Evolutionary conservation across 2,888 invertebrate genomes (phyloP), one percentile per base, ranked within the genome.

Genomic region (Platycheirus rosarum): DNA sequence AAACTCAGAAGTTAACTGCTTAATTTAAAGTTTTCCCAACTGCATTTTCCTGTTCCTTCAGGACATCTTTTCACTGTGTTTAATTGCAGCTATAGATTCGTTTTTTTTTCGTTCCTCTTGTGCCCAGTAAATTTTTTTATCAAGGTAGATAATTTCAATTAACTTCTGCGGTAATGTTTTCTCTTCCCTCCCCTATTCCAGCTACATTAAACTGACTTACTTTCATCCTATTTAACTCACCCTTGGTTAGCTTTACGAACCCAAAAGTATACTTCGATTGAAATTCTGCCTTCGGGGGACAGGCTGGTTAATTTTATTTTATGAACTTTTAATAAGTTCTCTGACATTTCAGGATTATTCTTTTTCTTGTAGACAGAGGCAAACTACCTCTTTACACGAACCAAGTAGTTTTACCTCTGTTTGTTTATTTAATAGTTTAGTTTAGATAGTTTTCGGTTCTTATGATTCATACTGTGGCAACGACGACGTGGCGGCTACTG

Each of bases 271-370:
- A n/a, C 6, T 23, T 23, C 23, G 23, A 4, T 23, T 23, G 6
- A 23, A 73, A 82, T 63, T 66, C 71, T 68, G 55, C 71, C 77
- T 68, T 65, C 42, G 77, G 68, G 82, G 82, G 70, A 77, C 76
- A 82, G 73, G 77, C 71, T 77, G 82, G 82, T 82, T 82, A 82
- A 82, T 82, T 82, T 82, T 69, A 77, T 71, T 82, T 82, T 82
- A 82, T 82, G 82, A 82, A 82, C 82, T 82, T 82, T 82, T 82
- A 82, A 82, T 82, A 82, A 82, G 82, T 82, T 82, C 77, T 82
- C 82, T 82, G 82, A 82, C 82, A 82, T 82, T 77, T 82, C 82
- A 55, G 76, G 82, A 82, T 82, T 77, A 82, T 70, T 63, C 63
- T 32, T 70, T 71, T 71, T 68, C 49, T 51, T 29, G 69, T 6